Percentiles rank a stretch among this genome's conserved stretches.
Conservation (phyloP, 2,888 invertebrate species). For the Achlya flavicornis region DNA sequence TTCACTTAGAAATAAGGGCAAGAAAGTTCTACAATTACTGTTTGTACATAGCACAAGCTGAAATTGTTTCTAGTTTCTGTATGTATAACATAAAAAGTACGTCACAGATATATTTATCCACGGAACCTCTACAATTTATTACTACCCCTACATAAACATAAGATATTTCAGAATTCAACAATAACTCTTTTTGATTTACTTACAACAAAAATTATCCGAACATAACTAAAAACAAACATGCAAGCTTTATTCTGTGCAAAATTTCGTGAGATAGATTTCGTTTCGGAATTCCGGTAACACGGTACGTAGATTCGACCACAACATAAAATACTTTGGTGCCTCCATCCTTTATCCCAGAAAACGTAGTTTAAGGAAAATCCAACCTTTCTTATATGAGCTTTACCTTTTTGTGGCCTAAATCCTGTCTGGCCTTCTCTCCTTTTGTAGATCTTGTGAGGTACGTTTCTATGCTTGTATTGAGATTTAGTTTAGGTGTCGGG, state of each 20-base stretch:
- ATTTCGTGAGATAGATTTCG: not conserved
- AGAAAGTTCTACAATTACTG: too few relatives aligned
- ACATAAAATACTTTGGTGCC: conserved; percentile 9
- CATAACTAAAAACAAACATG: too few relatives aligned
- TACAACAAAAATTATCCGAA: too few relatives aligned
- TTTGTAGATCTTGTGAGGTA: conserved; percentile 1
- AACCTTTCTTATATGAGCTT: conserved; percentile 12
- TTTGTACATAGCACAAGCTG: too few relatives aligned
- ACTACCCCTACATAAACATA: too few relatives aligned
- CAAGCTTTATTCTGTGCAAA: not conserved
- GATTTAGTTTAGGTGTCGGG: not conserved
- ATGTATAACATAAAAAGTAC: too few relatives aligned
- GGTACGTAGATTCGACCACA: not conserved
- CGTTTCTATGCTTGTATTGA: not conserved
- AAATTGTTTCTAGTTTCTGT: too few relatives aligned
- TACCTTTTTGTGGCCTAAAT: conserved; percentile 12
- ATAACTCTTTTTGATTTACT: too few relatives aligned
- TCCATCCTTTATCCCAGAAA: conserved; percentile 2
- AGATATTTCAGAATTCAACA: too few relatives aligned
- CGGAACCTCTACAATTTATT: too few relatives aligned
- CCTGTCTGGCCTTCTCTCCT: not conserved
- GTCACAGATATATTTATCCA: too few relatives aligned
- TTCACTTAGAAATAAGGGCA: too few relatives aligned
- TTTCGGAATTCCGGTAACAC: not conserved
- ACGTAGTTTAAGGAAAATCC: conserved; percentile 10